These are phyloP conservation scores for Melanaphis sacchari DNA, from an alignment of 1,140 invertebrate species.

Conservation along the genomic window DNA sequence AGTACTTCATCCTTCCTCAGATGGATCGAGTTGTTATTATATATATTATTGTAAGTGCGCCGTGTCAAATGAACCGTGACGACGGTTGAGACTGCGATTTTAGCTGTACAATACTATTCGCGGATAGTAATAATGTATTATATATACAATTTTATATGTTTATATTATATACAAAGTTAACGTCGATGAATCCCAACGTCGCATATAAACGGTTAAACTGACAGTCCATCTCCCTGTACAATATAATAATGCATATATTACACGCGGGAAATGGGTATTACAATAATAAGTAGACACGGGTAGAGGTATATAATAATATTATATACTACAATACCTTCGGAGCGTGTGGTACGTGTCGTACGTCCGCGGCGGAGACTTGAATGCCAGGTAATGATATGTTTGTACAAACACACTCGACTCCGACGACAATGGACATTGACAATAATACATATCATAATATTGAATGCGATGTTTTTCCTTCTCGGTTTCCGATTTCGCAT, in stretches of 20 bases:
- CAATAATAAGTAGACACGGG: background rate
- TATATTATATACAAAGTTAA: background rate
- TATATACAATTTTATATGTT: background rate
- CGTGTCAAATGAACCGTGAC: background rate
- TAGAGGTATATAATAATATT: background rate
- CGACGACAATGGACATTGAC: background rate
- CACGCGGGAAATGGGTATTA: background rate
- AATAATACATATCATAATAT: background rate
- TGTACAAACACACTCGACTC: conserved; percentile 51
- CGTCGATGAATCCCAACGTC: background rate
- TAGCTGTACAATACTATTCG: background rate
- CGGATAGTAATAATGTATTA: background rate
- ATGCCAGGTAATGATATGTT: conserved; percentile 45
- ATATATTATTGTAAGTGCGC: background rate
- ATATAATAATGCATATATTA: background rate
- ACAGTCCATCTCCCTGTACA: background rate
- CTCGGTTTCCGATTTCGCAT: conserved; percentile 55
- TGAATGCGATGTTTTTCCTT: background rate
- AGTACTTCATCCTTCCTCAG: conserved; percentile 19
- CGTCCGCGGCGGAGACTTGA: conserved; percentile 37
- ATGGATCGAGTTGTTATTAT: background rate
- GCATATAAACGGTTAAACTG: background rate
- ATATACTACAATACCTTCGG: background rate
- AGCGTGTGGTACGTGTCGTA: conserved; percentile 30
- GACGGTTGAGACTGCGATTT: background rate